Conservation (phyloP, 2,888 invertebrate species). For the Strigamia maritima region DNA sequence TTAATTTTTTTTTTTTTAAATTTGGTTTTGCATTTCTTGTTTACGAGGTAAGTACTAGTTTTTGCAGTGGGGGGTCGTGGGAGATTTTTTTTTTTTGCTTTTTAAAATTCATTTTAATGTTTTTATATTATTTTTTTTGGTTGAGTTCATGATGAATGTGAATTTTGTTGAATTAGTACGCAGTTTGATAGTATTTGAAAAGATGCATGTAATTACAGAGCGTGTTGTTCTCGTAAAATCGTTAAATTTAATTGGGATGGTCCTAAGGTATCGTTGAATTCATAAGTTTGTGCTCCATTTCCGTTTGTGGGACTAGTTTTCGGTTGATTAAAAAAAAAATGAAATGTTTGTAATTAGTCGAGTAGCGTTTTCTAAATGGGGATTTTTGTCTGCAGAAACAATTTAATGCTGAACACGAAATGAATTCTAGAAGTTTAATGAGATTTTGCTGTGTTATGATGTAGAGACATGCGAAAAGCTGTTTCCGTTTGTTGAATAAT, state of each 20-base stretch:
- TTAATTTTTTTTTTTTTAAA: not conserved
- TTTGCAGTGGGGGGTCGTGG: not conserved
- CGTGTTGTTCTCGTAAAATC: not conserved
- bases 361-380: too few species aligned
- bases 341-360: not conserved
- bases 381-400: too few species aligned
- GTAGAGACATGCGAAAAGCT: too few species aligned
- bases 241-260: conserved; percentile 13
- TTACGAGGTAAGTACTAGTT: not conserved
- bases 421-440: too few species aligned
- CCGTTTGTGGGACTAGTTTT: not conserved
- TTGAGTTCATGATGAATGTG: not conserved
- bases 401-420: too few species aligned
- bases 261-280: conserved; percentile 17
- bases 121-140: not conserved
- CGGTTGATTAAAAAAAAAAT: not conserved
- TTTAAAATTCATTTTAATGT: not conserved
- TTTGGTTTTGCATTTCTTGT: conserved; percentile 2
- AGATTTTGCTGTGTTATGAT: too few species aligned
- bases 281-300: not conserved
- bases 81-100: not conserved
- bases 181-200: not conserved
- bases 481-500: too few species aligned
- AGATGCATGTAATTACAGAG: conserved; percentile 9
- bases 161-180: not conserved